Evolutionary conservation across 2,888 invertebrate genomes (phyloP).

Genomic region (Amphimallon solstitiale): DNA sequence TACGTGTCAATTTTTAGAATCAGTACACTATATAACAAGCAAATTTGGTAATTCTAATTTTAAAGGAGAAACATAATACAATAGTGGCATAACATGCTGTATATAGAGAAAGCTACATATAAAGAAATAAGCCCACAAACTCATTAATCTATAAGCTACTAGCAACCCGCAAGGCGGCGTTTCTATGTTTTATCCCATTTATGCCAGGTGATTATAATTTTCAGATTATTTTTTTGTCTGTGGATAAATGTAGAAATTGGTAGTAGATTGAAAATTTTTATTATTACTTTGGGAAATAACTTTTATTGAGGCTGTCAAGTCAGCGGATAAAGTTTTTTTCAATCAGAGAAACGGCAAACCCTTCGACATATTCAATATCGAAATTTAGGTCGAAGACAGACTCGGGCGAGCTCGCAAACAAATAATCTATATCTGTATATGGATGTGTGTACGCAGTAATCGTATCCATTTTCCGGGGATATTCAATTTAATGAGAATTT

Average conservation of each 20-base stretch:
- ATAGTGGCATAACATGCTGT: too few species aligned
- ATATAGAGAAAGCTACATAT: too few species aligned
- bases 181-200: background rate
- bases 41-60: too few species aligned
- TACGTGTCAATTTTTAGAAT: too few species aligned
- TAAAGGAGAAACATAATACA: too few species aligned
- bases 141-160: too few species aligned
- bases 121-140: too few species aligned
- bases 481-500: slow-evolving; percentile 3
- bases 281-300: slow-evolving; percentile 24
- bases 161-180: too few species aligned
- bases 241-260: background rate
- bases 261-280: slow-evolving; percentile 12
- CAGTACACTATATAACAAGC: too few species aligned
- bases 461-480: background rate
- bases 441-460: background rate
- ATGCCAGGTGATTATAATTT: slow-evolving; percentile 4
- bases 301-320: slow-evolving; percentile 22
- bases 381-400: background rate
- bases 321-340: slow-evolving; percentile 22
- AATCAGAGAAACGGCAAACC: background rate
- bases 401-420: background rate
- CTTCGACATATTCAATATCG: slow-evolving; percentile 8
- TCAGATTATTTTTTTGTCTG: background rate
- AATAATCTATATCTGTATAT: background rate